phyloP scores from a whole-genome alignment of 1,140 invertebrate species.

The Coenobita brevimanus region DNA sequence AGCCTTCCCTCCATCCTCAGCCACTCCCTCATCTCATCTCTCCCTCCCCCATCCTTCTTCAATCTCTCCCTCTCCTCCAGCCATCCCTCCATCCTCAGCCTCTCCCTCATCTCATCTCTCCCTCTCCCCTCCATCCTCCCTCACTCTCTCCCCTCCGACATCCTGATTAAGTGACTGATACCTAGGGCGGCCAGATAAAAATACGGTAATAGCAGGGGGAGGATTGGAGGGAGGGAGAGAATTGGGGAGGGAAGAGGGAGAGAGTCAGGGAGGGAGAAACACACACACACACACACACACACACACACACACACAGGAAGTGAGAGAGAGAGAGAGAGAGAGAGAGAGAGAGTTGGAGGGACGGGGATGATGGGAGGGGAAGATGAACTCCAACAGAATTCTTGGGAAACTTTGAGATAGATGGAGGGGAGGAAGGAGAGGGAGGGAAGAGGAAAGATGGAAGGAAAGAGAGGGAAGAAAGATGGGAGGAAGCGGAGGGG shows the following conservation, averaged over 20 bases:
- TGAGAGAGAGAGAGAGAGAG: neutral
- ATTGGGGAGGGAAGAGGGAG: neutral
- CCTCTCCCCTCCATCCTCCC: neutral
- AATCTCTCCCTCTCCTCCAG: neutral
- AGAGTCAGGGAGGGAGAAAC: neutral
- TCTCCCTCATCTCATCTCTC: no score
- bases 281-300: no score
- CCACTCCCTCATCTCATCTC: neutral
- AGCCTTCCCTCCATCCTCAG: neutral
- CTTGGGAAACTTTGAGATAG: neutral
- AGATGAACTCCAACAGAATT: neutral
- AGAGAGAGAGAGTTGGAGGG: neutral
- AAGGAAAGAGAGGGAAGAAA: no score
- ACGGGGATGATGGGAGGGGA: neutral
- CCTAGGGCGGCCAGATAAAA: neutral
- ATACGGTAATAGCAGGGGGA: neutral
- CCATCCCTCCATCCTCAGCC: no score
- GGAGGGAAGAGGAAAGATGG: neutral
- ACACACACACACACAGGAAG: no score
- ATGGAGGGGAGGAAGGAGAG: neutral
- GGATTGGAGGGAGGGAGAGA: neutral
- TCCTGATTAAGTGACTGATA: constrained; percentile 16
- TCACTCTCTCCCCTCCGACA: no score
- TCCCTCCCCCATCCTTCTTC: neutral
- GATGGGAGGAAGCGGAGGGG: no score